A percentile compares a stretch with the other conserved stretches of the same genome.
Conservation (phyloP, 2,113 vertebrate genomes). For the Otis tarda region DNA sequence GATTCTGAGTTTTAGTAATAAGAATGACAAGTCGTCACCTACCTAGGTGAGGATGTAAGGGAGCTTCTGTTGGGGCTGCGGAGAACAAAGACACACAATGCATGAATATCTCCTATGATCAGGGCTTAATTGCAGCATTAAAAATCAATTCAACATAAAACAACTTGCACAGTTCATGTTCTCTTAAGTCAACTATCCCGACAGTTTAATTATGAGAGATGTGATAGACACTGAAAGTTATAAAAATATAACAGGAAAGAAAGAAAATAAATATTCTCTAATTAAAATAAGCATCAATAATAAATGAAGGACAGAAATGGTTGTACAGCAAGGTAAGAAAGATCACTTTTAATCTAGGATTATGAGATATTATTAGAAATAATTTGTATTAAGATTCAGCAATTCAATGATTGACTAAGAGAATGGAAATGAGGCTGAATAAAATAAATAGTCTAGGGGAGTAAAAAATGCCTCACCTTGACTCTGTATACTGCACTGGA, state of each 20-base stretch:
- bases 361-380: not conserved
- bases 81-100: slow-evolving; percentile 37
- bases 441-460: not conserved
- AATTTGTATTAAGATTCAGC: not conserved
- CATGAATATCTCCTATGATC: not conserved
- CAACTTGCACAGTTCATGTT: not conserved
- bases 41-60: slow-evolving; percentile 89
- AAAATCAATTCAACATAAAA: not conserved
- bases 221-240: not conserved
- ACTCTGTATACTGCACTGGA: not conserved
- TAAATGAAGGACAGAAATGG: not conserved
- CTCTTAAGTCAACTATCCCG: not conserved
- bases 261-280: not conserved
- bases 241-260: not conserved
- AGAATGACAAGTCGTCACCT: slow-evolving; percentile 59
- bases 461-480: not conserved
- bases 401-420: not conserved
- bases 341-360: not conserved
- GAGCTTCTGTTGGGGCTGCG: slow-evolving; percentile 91
- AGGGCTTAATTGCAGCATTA: not conserved
- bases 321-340: not conserved
- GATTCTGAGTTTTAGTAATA: not conserved
- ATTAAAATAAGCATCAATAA: not conserved
- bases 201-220: not conserved
- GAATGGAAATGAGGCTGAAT: not conserved